phyloP scores from a whole-genome alignment of 2,113 vertebrate genomes.

The Theropithecus gelada region DNA sequence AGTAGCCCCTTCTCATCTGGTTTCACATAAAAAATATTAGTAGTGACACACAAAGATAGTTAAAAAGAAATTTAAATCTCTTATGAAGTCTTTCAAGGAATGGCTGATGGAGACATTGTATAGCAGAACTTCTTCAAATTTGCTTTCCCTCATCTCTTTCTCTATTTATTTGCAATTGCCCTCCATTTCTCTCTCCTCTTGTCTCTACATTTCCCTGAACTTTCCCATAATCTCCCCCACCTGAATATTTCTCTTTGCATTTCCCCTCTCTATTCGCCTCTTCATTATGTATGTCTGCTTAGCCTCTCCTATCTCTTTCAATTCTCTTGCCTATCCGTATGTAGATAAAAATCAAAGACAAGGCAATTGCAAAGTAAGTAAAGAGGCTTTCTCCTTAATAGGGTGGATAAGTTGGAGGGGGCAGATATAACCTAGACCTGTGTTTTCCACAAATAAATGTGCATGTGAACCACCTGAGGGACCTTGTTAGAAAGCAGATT shows the following conservation, averaged over 20 bases:
- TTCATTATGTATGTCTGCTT: background rate
- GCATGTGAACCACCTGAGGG: background rate
- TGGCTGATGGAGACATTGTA: background rate
- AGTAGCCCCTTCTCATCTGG: background rate
- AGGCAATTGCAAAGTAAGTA: background rate
- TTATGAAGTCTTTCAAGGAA: background rate
- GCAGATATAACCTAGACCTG: background rate
- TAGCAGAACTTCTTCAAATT: background rate
- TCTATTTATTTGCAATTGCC: background rate
- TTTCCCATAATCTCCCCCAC: background rate
- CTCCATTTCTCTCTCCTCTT: background rate
- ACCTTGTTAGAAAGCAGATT: background rate
- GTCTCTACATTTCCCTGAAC: background rate
- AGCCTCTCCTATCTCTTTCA: background rate
- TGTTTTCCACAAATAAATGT: background rate
- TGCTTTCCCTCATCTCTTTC: background rate
- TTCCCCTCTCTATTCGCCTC: background rate
- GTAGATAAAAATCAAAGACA: background rate
- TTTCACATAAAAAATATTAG: background rate
- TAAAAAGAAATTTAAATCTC: background rate
- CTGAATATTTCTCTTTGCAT: background rate
- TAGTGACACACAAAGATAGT: background rate
- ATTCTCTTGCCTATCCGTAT: background rate
- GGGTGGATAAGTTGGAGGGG: background rate
- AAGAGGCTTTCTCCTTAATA: background rate